A percentile compares a stretch with the other conserved stretches of the same genome.
Conservation (phyloP, 2,888 invertebrate species). For the Apamea crenata region DNA sequence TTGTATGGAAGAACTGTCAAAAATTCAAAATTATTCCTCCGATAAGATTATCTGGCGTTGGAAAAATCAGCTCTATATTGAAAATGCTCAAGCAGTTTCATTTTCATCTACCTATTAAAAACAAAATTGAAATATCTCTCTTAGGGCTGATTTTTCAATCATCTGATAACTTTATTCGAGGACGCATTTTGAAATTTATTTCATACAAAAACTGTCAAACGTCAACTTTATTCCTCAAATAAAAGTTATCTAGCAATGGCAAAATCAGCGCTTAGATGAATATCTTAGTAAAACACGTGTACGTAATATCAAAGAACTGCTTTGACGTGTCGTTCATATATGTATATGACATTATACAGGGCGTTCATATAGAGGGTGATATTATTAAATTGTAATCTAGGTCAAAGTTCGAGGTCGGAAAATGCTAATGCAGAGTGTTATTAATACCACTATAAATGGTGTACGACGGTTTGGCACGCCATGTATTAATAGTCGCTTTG, state of each 20-base stretch:
- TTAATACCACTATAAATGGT: conserved; percentile 46
- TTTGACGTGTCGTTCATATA: conserved; percentile 19
- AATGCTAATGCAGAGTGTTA: conserved; percentile 43
- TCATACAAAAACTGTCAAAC: no score
- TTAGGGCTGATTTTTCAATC: no score
- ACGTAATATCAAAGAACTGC: conserved; percentile 35
- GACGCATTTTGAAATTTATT: no score
- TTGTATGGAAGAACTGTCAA: no score
- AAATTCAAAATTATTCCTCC: no score
- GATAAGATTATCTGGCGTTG: no score
- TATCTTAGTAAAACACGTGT: conserved; percentile 4
- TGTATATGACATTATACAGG: conserved; percentile 8
- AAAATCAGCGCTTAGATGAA: conserved; percentile 3
- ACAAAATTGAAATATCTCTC: conserved; percentile 5
- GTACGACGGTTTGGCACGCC: conserved; percentile 54
- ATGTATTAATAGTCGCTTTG: conserved; percentile 42
- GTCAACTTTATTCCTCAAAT: no score
- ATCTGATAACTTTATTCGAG: no score
- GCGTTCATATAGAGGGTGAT: conserved; percentile 12
- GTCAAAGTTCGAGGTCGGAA: conserved; percentile 58
- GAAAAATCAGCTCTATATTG: background rate
- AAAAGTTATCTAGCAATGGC: no score
- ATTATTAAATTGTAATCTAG: conserved; percentile 54
- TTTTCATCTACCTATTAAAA: background rate
- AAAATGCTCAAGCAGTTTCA: background rate